Conservation (phyloP, 2,797 vertebrate genomes). For the Poliocrania exsul region DNA sequence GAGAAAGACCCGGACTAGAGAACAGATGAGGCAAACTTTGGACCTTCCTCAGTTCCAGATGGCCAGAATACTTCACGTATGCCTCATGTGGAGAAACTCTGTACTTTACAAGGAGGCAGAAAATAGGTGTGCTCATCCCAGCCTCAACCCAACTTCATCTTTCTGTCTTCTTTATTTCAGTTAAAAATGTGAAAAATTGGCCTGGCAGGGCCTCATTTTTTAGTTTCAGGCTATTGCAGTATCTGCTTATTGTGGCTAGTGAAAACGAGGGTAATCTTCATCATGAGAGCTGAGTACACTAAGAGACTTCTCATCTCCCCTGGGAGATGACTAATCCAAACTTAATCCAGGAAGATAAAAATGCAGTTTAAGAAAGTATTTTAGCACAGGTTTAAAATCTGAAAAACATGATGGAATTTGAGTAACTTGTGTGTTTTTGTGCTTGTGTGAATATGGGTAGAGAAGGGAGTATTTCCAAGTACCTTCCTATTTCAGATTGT, state of each 20-base stretch:
- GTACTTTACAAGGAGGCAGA: not conserved
- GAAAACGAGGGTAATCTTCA: not conserved
- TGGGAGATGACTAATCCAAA: constrained; percentile 27
- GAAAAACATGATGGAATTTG: not conserved
- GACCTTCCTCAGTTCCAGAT: not conserved
- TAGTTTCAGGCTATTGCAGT: not conserved
- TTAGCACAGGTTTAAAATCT: not conserved
- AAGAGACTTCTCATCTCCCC: not conserved
- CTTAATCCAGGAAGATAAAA: constrained; percentile 24
- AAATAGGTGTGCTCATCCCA: not conserved
- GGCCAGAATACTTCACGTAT: not conserved
- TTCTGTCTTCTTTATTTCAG: not conserved
- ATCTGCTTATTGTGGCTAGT: not conserved
- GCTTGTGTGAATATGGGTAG: not conserved
- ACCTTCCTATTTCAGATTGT: not conserved
- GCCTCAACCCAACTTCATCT: not conserved
- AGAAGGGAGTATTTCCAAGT: not conserved
- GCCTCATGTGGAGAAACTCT: not conserved
- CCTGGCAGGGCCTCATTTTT: not conserved
- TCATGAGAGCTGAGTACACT: not conserved
- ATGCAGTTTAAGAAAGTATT: not conserved
- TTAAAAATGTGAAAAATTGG: not conserved
- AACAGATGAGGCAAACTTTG: not conserved
- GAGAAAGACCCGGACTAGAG: not conserved
- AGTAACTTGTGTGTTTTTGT: not conserved